Conservation (phyloP, 2,797 vertebrate genomes). For the Oophaga sylvatica region DNA sequence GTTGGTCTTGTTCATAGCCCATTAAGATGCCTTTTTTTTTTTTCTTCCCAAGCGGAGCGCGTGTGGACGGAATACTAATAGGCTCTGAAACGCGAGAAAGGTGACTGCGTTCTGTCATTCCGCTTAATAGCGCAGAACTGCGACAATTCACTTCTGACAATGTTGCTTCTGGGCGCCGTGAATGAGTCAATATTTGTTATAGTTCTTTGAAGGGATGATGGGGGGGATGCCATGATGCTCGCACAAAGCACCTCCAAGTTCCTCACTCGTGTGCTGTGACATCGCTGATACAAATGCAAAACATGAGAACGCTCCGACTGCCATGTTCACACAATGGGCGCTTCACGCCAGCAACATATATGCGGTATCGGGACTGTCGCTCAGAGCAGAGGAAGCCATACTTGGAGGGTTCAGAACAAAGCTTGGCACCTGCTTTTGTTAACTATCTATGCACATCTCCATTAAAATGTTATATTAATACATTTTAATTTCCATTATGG, state of each 20-base stretch:
- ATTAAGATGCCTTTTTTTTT: slow-evolving; percentile 47
- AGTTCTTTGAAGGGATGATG: slow-evolving; percentile 35
- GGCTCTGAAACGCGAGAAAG: slow-evolving; percentile 20
- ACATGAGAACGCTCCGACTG: background rate
- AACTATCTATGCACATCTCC: too few relatives aligned
- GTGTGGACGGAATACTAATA: slow-evolving; percentile 55
- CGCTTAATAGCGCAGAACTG: background rate
- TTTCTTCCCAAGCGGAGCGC: slow-evolving; percentile 29
- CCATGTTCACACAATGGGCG: slow-evolving; percentile 13
- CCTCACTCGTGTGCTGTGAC: background rate
- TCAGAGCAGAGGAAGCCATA: background rate
- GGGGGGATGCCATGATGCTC: background rate
- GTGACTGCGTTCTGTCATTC: slow-evolving; percentile 9
- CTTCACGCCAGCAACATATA: background rate
- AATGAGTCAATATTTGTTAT: background rate
- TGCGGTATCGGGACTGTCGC: background rate
- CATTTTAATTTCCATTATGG: too few relatives aligned
- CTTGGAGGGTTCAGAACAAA: background rate
- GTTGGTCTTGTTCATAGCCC: slow-evolving; percentile 60
- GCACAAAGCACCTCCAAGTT: background rate
- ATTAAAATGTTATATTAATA: too few relatives aligned
- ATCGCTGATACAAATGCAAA: background rate
- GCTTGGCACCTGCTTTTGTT: background rate
- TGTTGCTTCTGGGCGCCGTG: background rate
- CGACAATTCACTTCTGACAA: slow-evolving; percentile 3